Evolutionary conservation across 1,140 invertebrate species (phyloP).

Genomic region (Formica exsecta): DNA sequence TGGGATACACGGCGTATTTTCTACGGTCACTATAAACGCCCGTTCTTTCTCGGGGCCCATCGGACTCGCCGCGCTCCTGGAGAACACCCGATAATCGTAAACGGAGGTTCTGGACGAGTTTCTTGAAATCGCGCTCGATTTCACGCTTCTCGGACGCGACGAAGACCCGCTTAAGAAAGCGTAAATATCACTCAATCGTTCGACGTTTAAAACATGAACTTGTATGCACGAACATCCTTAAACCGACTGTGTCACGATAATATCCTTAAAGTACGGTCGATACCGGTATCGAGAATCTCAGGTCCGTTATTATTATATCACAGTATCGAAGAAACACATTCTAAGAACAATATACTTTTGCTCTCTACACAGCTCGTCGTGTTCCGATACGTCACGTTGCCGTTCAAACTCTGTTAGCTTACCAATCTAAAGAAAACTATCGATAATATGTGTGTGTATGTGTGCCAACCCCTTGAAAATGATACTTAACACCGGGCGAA

Average conservation of each 20-base stretch:
- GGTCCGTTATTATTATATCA: no score
- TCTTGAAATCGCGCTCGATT: background rate
- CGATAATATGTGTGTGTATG: no score
- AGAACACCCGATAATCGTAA: slow-evolving; percentile 17
- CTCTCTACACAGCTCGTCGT: no score
- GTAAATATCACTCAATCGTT: background rate
- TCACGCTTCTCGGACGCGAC: background rate
- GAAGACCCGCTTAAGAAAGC: background rate
- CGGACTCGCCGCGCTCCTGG: slow-evolving; percentile 23
- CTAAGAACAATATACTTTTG: no score
- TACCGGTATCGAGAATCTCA: background rate
- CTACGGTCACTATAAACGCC: slow-evolving; percentile 35
- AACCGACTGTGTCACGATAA: background rate
- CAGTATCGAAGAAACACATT: no score
- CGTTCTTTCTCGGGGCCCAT: background rate
- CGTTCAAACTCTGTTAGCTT: no score
- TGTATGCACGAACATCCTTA: background rate
- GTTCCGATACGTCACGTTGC: no score
- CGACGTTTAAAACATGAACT: background rate
- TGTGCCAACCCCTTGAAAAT: no score
- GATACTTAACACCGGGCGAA: background rate
- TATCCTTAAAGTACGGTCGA: background rate
- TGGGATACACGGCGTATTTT: slow-evolving; percentile 51
- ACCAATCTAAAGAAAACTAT: no score
- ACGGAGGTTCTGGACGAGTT: background rate